Evolutionary conservation across 2,888 invertebrate species (phyloP).

Genomic region (Caenorhabditis auriculariae): DNA sequence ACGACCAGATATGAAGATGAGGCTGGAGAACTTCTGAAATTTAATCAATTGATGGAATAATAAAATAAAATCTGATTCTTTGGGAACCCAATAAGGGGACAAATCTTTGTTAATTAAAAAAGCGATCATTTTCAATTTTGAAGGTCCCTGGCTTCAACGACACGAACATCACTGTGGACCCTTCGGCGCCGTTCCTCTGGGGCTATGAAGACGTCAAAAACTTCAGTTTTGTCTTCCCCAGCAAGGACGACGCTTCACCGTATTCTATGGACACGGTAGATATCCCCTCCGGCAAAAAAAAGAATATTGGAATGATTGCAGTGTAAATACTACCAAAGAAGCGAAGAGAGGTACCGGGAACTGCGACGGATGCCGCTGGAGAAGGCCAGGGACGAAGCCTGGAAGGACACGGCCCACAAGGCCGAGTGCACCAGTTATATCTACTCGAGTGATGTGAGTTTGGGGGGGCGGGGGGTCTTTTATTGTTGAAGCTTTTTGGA

Average conservation of each 20-base stretch:
- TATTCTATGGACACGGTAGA: constrained; percentile 29
- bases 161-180: constrained; percentile 23
- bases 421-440: constrained; percentile 52
- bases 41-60: background rate
- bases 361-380: constrained; percentile 50
- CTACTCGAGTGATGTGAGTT: constrained; percentile 53
- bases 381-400: constrained; percentile 42
- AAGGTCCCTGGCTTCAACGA: constrained; percentile 54
- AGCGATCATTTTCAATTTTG: background rate
- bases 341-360: constrained; percentile 49
- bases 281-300: background rate
- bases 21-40: no score
- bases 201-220: constrained; percentile 46
- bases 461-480: no score
- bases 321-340: constrained; percentile 57
- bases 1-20: no score
- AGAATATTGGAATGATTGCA: constrained; percentile 26
- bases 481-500: no score
- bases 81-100: background rate
- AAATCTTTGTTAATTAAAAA: background rate
- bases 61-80: background rate
- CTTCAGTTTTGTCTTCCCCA: constrained; percentile 54
- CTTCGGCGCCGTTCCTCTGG: constrained; percentile 40
- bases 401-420: constrained; percentile 36
- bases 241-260: constrained; percentile 15